phyloP scores from a whole-genome alignment of 1,140 invertebrate species.

The Pararge aegeria region DNA sequence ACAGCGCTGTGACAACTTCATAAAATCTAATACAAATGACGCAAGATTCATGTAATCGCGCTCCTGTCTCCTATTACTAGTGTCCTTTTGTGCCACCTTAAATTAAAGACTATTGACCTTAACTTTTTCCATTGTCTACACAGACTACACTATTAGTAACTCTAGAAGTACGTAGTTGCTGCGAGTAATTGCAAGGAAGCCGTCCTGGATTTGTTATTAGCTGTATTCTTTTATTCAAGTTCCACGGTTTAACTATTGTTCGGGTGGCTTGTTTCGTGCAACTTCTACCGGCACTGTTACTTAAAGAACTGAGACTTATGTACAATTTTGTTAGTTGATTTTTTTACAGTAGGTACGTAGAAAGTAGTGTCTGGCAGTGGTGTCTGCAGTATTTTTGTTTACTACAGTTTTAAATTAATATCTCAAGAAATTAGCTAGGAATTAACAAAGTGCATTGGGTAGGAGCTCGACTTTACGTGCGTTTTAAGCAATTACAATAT shows the following conservation, averaged over 20 bases:
- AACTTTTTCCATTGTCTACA: slow-evolving; percentile 51
- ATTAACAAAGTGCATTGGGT: no score
- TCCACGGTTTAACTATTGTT: slow-evolving; percentile 5
- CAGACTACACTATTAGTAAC: slow-evolving; percentile 41
- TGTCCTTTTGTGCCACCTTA: slow-evolving; percentile 59
- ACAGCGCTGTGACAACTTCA: slow-evolving; percentile 11
- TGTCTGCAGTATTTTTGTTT: no score
- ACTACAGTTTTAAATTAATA: no score
- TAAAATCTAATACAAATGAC: slow-evolving; percentile 27
- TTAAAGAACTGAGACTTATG: not conserved
- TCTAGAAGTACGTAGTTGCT: slow-evolving; percentile 32
- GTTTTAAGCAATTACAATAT: no score
- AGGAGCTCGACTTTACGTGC: no score
- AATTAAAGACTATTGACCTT: slow-evolving; percentile 65
- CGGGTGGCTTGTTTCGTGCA: slow-evolving; percentile 6
- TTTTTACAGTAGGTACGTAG: no score
- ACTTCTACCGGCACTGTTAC: not conserved
- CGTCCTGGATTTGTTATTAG: slow-evolving; percentile 36
- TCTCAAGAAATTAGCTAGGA: no score
- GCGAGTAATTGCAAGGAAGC: slow-evolving; percentile 39
- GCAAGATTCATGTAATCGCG: slow-evolving; percentile 49
- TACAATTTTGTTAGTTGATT: not conserved
- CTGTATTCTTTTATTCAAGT: slow-evolving; percentile 27
- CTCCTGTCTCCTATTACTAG: slow-evolving; percentile 56
- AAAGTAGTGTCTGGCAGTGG: no score